These are phyloP conservation scores for Synanthedon formicaeformis DNA, from an alignment of 2,888 invertebrate genomes.

Conservation along the genomic window DNA sequence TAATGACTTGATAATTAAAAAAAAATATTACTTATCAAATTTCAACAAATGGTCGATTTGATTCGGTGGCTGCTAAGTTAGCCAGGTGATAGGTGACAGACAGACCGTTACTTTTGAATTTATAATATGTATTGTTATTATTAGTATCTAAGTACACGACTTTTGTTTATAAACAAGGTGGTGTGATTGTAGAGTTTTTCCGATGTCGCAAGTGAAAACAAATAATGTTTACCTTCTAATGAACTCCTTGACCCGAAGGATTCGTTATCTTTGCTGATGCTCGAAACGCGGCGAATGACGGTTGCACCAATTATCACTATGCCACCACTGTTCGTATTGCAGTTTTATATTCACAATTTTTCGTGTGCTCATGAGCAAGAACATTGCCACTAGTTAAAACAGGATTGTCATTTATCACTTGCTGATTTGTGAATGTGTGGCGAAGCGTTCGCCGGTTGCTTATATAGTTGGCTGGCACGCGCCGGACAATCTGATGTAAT, in stretches of 20 bases:
- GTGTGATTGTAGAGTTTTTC: too few relatives aligned
- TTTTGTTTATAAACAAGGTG: too few relatives aligned
- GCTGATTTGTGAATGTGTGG: conserved; percentile 49
- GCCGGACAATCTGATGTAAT: conserved; percentile 54
- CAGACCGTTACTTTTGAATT: too few relatives aligned
- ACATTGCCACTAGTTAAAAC: conserved; percentile 64
- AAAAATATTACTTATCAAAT: too few relatives aligned
- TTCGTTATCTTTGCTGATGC: conserved; percentile 58
- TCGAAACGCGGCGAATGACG: conserved; percentile 61
- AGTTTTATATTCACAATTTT: conserved; percentile 40
- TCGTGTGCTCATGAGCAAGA: conserved; percentile 55
- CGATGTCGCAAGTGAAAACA: conserved; percentile 14
- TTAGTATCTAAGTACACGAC: too few relatives aligned
- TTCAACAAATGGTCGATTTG: too few relatives aligned
- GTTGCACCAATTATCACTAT: conserved; percentile 64
- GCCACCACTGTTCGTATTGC: conserved; percentile 62
- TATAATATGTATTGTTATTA: too few relatives aligned
- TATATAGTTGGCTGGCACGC: conserved; percentile 43
- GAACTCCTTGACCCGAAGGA: conserved; percentile 36
- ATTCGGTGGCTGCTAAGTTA: too few relatives aligned
- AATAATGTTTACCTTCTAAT: conserved; percentile 59
- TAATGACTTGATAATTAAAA: too few relatives aligned
- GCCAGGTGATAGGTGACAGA: too few relatives aligned
- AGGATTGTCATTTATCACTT: conserved; percentile 51
- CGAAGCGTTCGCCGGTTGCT: conserved; percentile 15